Evolutionary conservation across 2,113 vertebrate genomes (phyloP).

Genomic region (Rhadina sibilatrix): DNA sequence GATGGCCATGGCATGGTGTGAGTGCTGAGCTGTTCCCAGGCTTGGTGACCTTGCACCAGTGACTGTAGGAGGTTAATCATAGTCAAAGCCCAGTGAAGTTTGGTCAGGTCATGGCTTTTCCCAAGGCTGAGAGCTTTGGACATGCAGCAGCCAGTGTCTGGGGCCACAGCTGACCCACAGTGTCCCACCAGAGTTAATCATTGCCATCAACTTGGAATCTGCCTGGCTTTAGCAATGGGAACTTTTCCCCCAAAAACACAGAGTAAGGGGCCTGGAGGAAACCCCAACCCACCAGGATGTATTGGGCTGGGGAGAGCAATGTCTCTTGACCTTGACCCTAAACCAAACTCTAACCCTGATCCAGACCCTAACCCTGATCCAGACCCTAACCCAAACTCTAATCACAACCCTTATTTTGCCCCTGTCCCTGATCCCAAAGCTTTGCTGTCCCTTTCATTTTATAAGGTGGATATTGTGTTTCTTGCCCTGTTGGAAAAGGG

Average conservation of each 20-base stretch:
- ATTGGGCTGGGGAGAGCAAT: fast-evolving
- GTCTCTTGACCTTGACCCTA: background rate
- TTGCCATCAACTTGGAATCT: background rate
- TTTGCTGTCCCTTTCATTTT: background rate
- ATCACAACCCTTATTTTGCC: background rate
- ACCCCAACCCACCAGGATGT: background rate
- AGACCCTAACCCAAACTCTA: background rate
- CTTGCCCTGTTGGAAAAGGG: background rate
- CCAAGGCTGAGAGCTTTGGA: background rate
- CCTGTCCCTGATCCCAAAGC: background rate
- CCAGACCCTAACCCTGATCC: background rate
- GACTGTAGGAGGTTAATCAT: conserved; percentile 16
- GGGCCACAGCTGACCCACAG: background rate
- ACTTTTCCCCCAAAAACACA: background rate
- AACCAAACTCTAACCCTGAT: background rate
- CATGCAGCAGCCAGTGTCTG: fast-evolving
- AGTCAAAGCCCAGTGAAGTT: background rate
- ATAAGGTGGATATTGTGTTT: background rate
- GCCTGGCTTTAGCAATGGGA: background rate
- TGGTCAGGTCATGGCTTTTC: background rate
- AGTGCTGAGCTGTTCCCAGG: background rate
- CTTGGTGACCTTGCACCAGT: background rate
- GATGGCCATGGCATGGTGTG: fast-evolving
- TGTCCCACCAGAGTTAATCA: conserved; percentile 11
- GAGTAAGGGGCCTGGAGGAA: background rate